These are phyloP conservation scores for Galeruca laticollis DNA, from an alignment of 2,888 invertebrate genomes.

Conservation along the genomic window DNA sequence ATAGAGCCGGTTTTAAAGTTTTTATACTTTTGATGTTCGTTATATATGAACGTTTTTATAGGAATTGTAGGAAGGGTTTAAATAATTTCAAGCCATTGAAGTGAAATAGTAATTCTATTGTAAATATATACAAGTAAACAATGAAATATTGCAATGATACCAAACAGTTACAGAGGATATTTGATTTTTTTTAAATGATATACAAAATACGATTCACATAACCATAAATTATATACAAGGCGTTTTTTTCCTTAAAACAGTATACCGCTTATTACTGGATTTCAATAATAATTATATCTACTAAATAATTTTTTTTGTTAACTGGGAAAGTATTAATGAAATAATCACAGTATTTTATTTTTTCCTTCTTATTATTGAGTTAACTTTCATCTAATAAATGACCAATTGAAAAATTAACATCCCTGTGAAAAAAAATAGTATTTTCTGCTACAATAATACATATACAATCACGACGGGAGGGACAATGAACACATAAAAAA, in stretches of 20 bases:
- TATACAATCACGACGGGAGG: neutral
- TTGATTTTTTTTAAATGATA: constrained; percentile 4
- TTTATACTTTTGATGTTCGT: too few relatives aligned
- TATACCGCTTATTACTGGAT: neutral
- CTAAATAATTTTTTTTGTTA: neutral
- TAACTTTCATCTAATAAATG: neutral
- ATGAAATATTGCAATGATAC: constrained; percentile 23
- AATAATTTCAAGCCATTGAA: neutral
- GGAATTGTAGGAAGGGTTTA: neutral
- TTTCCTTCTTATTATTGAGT: neutral
- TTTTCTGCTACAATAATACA: neutral
- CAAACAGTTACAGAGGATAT: constrained; percentile 9
- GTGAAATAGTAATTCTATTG: constrained; percentile 27
- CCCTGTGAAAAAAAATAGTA: neutral
- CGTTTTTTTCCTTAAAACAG: neutral
- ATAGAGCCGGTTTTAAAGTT: too few relatives aligned
- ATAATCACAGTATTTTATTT: neutral
- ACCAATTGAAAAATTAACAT: constrained; percentile 6
- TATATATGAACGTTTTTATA: too few relatives aligned
- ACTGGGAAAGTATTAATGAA: neutral
- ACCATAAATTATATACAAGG: constrained; percentile 10
- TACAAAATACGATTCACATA: constrained; percentile 16
- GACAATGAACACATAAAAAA: constrained; percentile 13
- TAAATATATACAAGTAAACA: constrained; percentile 21
- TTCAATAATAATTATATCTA: neutral